Conservation (phyloP, 2,797 vertebrate species). For the Xiphophorus birchmanni region DNA sequence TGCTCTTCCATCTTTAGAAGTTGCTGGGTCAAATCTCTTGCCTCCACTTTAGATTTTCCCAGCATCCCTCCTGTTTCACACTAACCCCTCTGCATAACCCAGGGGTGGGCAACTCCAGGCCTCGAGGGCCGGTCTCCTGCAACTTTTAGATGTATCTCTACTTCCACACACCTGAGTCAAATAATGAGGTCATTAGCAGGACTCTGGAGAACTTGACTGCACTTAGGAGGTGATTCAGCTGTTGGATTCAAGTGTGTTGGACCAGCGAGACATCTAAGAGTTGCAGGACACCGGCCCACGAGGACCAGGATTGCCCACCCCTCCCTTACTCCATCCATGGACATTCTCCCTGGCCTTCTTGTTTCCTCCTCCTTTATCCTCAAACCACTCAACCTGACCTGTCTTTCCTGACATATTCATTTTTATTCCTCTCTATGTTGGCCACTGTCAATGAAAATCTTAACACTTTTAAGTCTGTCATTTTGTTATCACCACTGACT, state of each 20-base stretch:
- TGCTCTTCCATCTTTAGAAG: background rate
- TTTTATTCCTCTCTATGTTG: background rate
- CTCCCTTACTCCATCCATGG: no score
- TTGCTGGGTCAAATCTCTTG: background rate
- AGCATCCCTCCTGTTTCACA: background rate
- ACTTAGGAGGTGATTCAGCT: no score
- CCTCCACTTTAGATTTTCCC: background rate
- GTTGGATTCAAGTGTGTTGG: no score
- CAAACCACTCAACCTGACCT: background rate
- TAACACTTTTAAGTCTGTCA: background rate
- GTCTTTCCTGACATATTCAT: background rate
- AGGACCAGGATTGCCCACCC: no score
- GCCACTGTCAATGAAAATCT: background rate
- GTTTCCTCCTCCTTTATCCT: background rate
- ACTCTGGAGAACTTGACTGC: no score
- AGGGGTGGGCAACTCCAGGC: no score
- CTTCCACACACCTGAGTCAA: no score
- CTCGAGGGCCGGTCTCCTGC: no score
- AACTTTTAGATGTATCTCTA: no score
- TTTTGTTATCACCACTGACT: background rate
- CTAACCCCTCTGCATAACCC: background rate
- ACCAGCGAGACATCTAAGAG: no score
- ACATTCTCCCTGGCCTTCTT: background rate
- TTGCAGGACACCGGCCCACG: no score
- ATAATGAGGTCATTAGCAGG: no score